phyloP scores from a whole-genome alignment of 2,797 vertebrate species.

The Lemur catta region DNA sequence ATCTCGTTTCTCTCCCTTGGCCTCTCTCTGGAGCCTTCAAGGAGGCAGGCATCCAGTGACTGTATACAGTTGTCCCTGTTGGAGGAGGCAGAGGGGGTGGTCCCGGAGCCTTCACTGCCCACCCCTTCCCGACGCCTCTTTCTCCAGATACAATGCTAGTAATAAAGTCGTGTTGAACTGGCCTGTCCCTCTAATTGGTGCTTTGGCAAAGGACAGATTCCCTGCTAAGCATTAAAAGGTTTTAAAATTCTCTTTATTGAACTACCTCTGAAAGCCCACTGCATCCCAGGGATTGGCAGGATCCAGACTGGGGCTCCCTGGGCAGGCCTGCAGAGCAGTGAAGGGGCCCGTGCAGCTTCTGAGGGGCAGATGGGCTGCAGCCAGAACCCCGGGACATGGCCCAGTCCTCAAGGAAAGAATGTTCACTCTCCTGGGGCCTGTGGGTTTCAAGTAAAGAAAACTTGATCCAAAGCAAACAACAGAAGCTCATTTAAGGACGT shows the following conservation, averaged over 20 bases:
- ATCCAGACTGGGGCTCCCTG: neutral
- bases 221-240: constrained; percentile 69
- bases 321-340: neutral
- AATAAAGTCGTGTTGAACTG: constrained; percentile 55
- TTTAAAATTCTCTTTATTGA: constrained; percentile 68
- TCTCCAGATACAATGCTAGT: constrained; percentile 23
- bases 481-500: neutral
- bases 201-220: constrained; percentile 66
- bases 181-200: constrained; percentile 66
- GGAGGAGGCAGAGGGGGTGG: neutral
- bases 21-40: neutral
- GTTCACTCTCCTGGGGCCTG: neutral
- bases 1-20: neutral
- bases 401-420: neutral
- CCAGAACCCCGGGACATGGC: neutral
- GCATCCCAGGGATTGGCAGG: neutral
- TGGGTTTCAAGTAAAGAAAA: neutral
- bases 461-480: neutral
- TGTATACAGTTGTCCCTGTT: accelerated
- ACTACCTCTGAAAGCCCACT: constrained; percentile 37
- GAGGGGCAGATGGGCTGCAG: neutral
- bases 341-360: neutral
- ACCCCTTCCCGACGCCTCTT: neutral
- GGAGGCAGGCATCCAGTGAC: accelerated
- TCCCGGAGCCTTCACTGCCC: neutral